Evolutionary conservation across 2,797 vertebrate species (phyloP), one percentile per base, ranked within the genome.

Genomic region (Toxotes lorentzi): DNA sequence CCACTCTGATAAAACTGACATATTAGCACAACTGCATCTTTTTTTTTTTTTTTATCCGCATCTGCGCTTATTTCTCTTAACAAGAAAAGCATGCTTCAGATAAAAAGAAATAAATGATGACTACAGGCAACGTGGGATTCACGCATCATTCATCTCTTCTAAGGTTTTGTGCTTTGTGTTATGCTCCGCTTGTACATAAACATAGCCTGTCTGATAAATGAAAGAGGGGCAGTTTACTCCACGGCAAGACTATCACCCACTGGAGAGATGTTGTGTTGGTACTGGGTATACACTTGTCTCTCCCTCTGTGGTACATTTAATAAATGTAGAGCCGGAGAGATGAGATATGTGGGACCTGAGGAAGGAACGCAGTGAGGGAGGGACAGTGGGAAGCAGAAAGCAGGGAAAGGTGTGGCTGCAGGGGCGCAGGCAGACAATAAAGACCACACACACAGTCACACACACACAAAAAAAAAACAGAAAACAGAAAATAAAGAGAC

Each of bases 131-230:
- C 1, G 0, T 24, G 24, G 65, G 61, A 50, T 35, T 50, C 63
- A 75, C 1, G 30, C 60, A 86, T 79, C 71, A 53, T 69, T 82
- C 83, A 73, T n/a, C n/a, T n/a, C 27, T 63, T 67, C 63, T 67
- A 66, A 85, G 82, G 85, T 75, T 71, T 54, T 71, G 47, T 47
- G 66, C 81, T 66, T 79, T 34, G 12, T 30, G 35, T 69, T 60
- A 12, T 30, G 67, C 77, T 75, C 47, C 41, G 21, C 77, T 68
- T 58, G 71, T 72, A 82, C 79, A 85, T 80, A 86, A 76, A 81
- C 73, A 73, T 53, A 74, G 78, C 35, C 76, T 40, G 73, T 86
- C 83, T 83, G 85, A 88, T 84, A 60, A 76, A 82, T 78, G 70
- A 76, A 67, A 78, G 40, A 43, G 47, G 24, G 43, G 11, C 57